Evolutionary conservation across 2,888 invertebrate genomes (phyloP).

Genomic region (Eumacrocentrus americanus): DNA sequence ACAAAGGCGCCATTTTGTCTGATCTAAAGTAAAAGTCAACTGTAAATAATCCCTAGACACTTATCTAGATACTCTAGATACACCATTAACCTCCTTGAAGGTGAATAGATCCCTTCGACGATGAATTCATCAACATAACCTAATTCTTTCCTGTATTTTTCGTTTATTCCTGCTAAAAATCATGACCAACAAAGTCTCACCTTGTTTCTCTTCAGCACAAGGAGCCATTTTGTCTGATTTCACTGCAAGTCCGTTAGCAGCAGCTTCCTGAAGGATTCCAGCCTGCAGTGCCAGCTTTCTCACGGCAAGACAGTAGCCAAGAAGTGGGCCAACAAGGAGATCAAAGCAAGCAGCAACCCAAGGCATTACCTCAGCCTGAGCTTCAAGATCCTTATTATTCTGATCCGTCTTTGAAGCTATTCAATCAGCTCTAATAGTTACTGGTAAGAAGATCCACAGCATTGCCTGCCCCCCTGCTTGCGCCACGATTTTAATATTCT

Average conservation of each 20-base stretch:
- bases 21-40: no score
- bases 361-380: conserved; percentile 47
- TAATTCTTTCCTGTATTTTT: no score
- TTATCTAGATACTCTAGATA: no score
- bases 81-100: no score
- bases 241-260: conserved; percentile 62
- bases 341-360: conserved; percentile 56
- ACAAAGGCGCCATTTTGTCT: no score
- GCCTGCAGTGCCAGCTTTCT: conserved; percentile 51
- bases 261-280: conserved; percentile 48
- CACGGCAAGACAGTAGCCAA: conserved; percentile 52
- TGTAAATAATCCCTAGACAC: no score
- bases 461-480: no score
- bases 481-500: not conserved
- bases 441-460: no score
- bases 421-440: no score
- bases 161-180: not conserved
- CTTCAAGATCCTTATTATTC: not conserved
- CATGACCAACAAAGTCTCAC: conserved; percentile 37
- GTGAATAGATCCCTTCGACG: no score
- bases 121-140: no score
- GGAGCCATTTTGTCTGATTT: conserved; percentile 64
- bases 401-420: no score
- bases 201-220: conserved; percentile 65
- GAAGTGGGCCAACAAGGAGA: conserved; percentile 51